A percentile compares a stretch with the other conserved stretches of the same genome.
Evolutionary conservation across 2,113 vertebrate species (phyloP).

Genomic region (Heterotilapia buettikoferi): DNA sequence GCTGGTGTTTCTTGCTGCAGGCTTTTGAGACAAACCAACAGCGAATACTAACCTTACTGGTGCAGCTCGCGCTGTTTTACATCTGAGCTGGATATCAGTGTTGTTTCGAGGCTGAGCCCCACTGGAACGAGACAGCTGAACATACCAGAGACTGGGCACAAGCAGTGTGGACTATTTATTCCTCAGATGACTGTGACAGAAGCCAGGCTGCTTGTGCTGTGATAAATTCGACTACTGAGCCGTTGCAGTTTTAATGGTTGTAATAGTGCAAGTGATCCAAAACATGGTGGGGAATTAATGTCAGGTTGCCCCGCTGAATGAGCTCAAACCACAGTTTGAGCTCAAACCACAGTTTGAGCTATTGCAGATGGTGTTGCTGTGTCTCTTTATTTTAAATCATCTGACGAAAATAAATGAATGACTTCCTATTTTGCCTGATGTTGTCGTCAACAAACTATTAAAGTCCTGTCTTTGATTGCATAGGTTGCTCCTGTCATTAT

Average conservation of each 20-base stretch:
- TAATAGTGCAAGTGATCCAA: neutral
- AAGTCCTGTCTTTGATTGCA: neutral
- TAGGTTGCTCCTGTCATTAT: neutral
- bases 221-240: slow-evolving; percentile 6
- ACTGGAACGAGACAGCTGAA: slow-evolving; percentile 50
- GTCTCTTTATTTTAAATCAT: neutral
- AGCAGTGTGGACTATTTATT: slow-evolving; percentile 50
- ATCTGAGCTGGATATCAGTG: slow-evolving; percentile 25
- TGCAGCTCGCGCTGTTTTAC: neutral
- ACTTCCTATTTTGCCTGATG: neutral
- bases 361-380: neutral
- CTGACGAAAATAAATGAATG: neutral
- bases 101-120: slow-evolving; percentile 17
- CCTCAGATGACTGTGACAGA: slow-evolving; percentile 35
- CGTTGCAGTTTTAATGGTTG: neutral
- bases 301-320: neutral
- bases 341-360: neutral
- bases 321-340: neutral
- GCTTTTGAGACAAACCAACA: neutral
- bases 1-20: neutral
- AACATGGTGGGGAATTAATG: neutral
- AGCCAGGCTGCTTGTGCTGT: slow-evolving; percentile 27
- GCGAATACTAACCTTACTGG: neutral
- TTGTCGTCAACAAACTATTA: neutral
- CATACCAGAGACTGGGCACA: slow-evolving; percentile 39